phyloP scores from a whole-genome alignment of 1,140 invertebrate species.

The Druon quercuslanigerum region DNA sequence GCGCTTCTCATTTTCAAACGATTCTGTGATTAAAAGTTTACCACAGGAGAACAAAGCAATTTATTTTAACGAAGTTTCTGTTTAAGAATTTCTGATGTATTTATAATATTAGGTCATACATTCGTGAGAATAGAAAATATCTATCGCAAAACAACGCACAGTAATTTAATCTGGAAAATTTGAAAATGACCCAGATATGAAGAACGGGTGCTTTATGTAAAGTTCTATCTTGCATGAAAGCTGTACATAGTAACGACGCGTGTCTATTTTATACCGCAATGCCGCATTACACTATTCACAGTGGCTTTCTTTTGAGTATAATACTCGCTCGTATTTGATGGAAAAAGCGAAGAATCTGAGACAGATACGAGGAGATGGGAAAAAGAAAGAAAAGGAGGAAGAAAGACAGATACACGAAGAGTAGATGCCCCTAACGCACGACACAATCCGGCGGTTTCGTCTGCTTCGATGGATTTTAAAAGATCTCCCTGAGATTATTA shows the following conservation, averaged over 20 bases:
- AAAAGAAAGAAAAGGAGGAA: conserved; percentile 51
- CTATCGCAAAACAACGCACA: not conserved
- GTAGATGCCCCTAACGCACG: conserved; percentile 59
- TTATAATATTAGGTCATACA: not conserved
- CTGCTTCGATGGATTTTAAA: conserved; percentile 76
- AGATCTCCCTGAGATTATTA: conserved; percentile 75
- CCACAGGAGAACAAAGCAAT: too few relatives aligned
- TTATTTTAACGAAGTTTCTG: too few relatives aligned
- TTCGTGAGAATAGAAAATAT: not conserved
- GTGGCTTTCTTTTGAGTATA: conserved; percentile 32
- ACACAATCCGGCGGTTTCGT: conserved; percentile 73
- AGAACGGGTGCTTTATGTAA: conserved; percentile 23
- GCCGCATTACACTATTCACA: conserved; percentile 28
- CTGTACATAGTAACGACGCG: conserved; percentile 12
- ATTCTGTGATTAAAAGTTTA: too few relatives aligned
- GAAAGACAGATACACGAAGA: conserved; percentile 34
- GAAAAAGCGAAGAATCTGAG: conserved; percentile 37
- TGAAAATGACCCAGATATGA: conserved; percentile 17
- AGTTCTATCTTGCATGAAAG: conserved; percentile 1
- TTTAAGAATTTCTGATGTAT: too few relatives aligned
- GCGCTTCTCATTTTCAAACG: too few relatives aligned
- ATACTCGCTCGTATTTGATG: conserved; percentile 14
- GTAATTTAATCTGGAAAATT: conserved; percentile 11
- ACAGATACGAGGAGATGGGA: conserved; percentile 44
- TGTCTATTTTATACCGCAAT: conserved; percentile 20